These are phyloP conservation scores for Borostomias antarcticus DNA, from an alignment of 2,797 vertebrate genomes.

Conservation along the genomic window DNA sequence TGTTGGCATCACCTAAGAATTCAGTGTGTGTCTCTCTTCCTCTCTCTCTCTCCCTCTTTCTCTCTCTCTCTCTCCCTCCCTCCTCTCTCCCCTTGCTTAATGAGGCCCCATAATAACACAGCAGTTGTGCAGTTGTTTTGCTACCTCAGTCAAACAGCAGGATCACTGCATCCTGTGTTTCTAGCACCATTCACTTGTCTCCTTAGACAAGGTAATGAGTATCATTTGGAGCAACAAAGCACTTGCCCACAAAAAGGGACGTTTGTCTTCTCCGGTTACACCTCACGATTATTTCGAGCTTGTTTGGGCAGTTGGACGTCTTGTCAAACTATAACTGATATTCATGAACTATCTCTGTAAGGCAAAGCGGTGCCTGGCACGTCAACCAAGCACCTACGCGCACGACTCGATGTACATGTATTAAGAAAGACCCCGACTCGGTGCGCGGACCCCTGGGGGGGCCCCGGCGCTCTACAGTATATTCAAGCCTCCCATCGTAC, in stretches of 20 bases:
- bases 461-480: slow-evolving; percentile 41
- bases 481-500: slow-evolving; percentile 63
- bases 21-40: slow-evolving; percentile 54
- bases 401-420: too few species aligned
- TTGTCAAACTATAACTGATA: slow-evolving; percentile 46
- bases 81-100: slow-evolving; percentile 78
- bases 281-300: slow-evolving; percentile 58
- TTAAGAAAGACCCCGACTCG: neutral
- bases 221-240: slow-evolving; percentile 80
- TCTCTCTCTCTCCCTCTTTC: slow-evolving; percentile 32
- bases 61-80: slow-evolving; percentile 29
- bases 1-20: slow-evolving; percentile 77
- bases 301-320: slow-evolving; percentile 54
- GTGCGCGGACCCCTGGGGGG: neutral
- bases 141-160: slow-evolving; percentile 82
- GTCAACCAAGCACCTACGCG: neutral
- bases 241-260: slow-evolving; percentile 64
- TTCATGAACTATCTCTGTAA: neutral
- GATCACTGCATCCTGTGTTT: slow-evolving; percentile 77
- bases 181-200: slow-evolving; percentile 80
- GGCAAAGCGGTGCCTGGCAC: neutral
- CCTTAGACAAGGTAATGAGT: slow-evolving; percentile 83
- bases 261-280: slow-evolving; percentile 74
- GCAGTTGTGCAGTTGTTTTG: slow-evolving; percentile 84
- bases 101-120: slow-evolving; percentile 85